phyloP scores from a whole-genome alignment of 2,113 vertebrate species.

The Lonchura striata region DNA sequence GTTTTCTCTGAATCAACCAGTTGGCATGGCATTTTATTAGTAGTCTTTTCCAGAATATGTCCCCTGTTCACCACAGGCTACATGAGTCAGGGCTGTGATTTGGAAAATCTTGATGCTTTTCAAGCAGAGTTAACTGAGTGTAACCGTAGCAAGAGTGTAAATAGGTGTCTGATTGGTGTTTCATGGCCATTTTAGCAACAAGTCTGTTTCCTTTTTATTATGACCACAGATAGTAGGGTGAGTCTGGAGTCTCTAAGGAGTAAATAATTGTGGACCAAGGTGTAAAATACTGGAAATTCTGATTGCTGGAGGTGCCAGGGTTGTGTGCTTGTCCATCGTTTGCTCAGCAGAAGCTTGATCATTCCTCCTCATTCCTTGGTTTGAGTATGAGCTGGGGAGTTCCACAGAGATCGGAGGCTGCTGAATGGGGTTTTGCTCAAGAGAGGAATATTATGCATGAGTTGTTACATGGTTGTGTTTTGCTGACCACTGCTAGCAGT shows the following conservation, averaged over 20 bases:
- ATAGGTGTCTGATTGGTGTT: background rate
- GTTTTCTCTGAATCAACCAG: background rate
- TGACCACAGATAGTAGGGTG: background rate
- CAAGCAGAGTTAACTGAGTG: background rate
- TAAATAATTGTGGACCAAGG: background rate
- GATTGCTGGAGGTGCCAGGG: background rate
- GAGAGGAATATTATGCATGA: background rate
- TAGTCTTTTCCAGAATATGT: background rate
- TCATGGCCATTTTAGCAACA: background rate
- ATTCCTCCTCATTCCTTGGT: background rate
- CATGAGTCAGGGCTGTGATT: background rate
- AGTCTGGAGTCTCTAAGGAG: background rate
- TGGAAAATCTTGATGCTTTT: background rate
- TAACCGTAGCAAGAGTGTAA: background rate
- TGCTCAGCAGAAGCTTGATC: background rate
- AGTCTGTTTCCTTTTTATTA: background rate
- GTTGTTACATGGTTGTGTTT: background rate
- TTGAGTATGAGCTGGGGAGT: background rate
- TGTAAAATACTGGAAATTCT: background rate
- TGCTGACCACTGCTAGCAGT: background rate
- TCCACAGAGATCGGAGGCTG: background rate
- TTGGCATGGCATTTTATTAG: background rate
- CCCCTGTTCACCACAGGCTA: background rate
- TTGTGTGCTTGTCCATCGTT: background rate
- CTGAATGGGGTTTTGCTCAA: background rate